These are phyloP conservation scores for Apolygus lucorum DNA, from an alignment of 1,140 invertebrate genomes.

Conservation along the genomic window DNA sequence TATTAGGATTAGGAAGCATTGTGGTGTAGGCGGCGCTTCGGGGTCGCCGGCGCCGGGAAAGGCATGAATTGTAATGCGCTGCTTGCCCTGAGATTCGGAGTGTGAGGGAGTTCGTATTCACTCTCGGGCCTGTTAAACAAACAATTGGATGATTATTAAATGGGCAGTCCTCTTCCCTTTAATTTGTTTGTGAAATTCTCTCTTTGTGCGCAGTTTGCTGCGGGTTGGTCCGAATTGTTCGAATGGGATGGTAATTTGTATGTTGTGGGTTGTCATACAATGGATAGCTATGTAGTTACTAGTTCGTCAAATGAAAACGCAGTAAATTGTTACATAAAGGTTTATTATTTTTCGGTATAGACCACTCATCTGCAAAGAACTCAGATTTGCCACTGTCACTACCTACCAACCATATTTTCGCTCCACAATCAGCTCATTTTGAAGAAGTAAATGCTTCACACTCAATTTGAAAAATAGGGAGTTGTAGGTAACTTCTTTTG, in stretches of 20 bases:
- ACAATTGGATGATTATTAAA: conserved; percentile 17
- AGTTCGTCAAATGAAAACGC: background rate
- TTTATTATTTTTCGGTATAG: background rate
- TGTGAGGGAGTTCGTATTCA: background rate
- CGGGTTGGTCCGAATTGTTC: no score
- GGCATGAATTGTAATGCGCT: conserved; percentile 9
- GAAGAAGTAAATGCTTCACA: no score
- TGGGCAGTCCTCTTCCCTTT: background rate
- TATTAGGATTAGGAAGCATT: conserved; percentile 15
- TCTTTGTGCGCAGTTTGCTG: no score
- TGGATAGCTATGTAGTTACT: no score
- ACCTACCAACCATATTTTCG: no score
- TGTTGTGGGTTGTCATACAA: no score
- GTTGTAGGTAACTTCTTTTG: no score
- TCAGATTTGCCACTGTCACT: no score
- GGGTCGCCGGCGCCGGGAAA: background rate
- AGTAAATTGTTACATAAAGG: background rate
- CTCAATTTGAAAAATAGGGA: no score
- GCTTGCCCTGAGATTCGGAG: background rate
- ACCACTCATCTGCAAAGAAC: no score
- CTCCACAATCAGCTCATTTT: no score
- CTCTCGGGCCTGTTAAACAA: background rate
- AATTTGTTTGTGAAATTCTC: background rate
- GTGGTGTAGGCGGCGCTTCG: background rate
- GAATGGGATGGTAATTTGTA: no score